These are phyloP conservation scores for Cordilura impudica DNA, from an alignment of 2,888 invertebrate species.

Conservation along the genomic window DNA sequence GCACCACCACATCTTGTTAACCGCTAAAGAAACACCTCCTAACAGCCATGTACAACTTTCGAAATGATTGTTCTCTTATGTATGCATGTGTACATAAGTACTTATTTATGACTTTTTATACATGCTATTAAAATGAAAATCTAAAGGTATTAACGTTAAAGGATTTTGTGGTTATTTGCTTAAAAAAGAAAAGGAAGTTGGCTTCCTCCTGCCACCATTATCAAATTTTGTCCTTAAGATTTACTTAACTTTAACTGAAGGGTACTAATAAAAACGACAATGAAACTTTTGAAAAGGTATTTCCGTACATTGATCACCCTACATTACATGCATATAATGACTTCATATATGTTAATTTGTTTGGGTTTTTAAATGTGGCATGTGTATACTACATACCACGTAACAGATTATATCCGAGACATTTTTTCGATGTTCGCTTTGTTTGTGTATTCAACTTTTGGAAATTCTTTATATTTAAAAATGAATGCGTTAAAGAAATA, in stretches of 20 bases:
- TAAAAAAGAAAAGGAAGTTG: constrained; percentile 6
- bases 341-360: too few species aligned
- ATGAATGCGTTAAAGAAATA: too few species aligned
- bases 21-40: not conserved
- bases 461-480: too few species aligned
- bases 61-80: not conserved
- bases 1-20: not conserved
- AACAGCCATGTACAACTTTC: not conserved
- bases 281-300: not conserved
- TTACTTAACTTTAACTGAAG: not conserved
- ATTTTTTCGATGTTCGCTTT: too few species aligned
- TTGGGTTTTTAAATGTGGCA: too few species aligned
- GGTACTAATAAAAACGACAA: not conserved
- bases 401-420: too few species aligned
- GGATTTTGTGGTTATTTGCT: constrained; percentile 41
- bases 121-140: constrained; percentile 41
- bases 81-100: not conserved
- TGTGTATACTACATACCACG: too few species aligned
- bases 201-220: not conserved
- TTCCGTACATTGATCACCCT: not conserved
- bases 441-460: too few species aligned
- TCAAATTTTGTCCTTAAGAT: not conserved
- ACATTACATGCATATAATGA: too few species aligned
- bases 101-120: constrained; percentile 32
- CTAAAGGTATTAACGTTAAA: constrained; percentile 42